Conservation (phyloP, 2,888 invertebrate genomes). For the Antheraea yamamai region DNA sequence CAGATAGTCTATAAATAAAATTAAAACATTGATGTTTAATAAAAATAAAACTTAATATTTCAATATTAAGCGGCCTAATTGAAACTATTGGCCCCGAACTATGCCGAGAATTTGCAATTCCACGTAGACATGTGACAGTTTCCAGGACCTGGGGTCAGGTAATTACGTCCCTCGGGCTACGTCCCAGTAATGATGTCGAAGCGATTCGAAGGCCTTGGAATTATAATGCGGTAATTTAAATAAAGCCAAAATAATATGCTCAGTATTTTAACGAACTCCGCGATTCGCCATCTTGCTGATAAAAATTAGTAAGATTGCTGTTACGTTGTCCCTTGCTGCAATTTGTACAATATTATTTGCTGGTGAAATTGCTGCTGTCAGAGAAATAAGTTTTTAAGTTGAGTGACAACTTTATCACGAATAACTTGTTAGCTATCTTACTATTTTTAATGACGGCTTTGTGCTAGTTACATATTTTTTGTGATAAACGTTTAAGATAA, state of each 20-base stretch:
- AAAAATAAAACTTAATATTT: neutral
- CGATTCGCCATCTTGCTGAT: neutral
- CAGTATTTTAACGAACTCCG: neutral
- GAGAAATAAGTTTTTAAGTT: too few relatives aligned
- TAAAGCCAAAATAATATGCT: neutral
- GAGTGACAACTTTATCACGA: too few relatives aligned
- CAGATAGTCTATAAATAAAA: neutral
- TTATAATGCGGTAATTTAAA: neutral
- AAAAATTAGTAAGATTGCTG: neutral
- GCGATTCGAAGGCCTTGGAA: constrained; percentile 6
- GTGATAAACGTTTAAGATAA: too few relatives aligned
- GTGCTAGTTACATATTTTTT: too few relatives aligned
- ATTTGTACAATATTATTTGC: neutral
- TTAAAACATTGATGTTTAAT: neutral
- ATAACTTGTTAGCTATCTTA: too few relatives aligned
- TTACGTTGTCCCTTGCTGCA: neutral
- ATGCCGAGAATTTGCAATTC: constrained; percentile 5
- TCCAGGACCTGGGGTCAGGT: constrained; percentile 23
- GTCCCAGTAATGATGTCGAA: constrained; percentile 6
- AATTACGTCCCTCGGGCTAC: constrained; percentile 27
- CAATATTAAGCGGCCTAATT: constrained; percentile 12
- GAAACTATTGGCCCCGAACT: neutral
- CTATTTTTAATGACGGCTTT: too few relatives aligned
- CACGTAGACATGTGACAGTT: constrained; percentile 24
- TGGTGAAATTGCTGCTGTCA: neutral